Conservation (phyloP, 2,797 vertebrate species). For the Sphenodon punctatus region DNA sequence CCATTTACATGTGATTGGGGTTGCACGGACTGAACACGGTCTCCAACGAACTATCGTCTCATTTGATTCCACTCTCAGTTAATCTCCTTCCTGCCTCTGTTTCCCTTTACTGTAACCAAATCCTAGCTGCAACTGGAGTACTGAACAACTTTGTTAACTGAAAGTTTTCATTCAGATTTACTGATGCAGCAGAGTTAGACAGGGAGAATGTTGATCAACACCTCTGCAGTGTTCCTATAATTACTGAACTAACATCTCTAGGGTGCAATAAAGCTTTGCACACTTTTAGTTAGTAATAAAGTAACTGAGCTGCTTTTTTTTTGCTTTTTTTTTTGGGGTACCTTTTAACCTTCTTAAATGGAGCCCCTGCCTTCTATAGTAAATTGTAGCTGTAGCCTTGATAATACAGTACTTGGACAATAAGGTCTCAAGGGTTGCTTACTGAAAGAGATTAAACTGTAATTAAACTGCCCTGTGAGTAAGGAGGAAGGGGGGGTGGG, state of each 20-base stretch:
- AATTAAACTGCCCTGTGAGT: slow-evolving; percentile 75
- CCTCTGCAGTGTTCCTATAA: slow-evolving; percentile 74
- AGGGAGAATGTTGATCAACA: slow-evolving; percentile 58
- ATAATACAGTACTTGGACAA: slow-evolving; percentile 71
- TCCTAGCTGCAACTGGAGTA: slow-evolving; percentile 51
- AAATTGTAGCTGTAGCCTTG: slow-evolving; percentile 72
- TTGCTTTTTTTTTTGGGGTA: slow-evolving; percentile 33
- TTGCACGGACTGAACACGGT: no score
- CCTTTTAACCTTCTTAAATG: slow-evolving; percentile 65
- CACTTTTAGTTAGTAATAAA: slow-evolving; percentile 72
- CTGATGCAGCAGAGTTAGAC: slow-evolving; percentile 55
- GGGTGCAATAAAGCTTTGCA: slow-evolving; percentile 71
- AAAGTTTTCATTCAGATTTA: slow-evolving; percentile 66
- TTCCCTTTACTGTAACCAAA: slow-evolving; percentile 25
- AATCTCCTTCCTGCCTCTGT: slow-evolving; percentile 29
- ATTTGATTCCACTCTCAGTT: no score
- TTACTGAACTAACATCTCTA: slow-evolving; percentile 70
- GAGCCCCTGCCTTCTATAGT: slow-evolving; percentile 65
- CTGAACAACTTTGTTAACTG: slow-evolving; percentile 61
- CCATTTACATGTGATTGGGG: no score
- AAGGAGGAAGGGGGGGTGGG: slow-evolving; percentile 54
- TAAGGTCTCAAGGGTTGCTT: slow-evolving; percentile 71
- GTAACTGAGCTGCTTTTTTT: slow-evolving; percentile 57
- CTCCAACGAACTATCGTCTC: no score
- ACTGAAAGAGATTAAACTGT: slow-evolving; percentile 80